Evolutionary conservation across 2,888 invertebrate species (phyloP).

Genomic region (Eupithecia insigniata): DNA sequence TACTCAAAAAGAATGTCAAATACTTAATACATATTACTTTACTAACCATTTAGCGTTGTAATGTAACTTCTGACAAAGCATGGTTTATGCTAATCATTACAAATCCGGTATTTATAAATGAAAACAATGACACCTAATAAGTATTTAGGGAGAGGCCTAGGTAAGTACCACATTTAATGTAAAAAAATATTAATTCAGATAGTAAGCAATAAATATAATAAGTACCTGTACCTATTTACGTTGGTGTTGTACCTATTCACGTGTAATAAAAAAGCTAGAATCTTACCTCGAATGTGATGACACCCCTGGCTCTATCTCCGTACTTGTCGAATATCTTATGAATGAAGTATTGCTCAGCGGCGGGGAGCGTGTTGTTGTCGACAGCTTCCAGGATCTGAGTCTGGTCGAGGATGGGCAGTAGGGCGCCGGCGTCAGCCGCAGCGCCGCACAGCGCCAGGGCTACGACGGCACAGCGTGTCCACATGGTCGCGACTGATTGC

Average conservation of each 20-base stretch:
- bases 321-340: conserved; percentile 84
- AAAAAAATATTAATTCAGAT: not conserved
- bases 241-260: not conserved
- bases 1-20: conserved; percentile 3
- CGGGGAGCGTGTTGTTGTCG: conserved; percentile 67
- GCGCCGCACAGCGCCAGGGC: conserved; percentile 58
- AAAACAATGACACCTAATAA: not conserved
- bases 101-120: not conserved
- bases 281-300: conserved; percentile 83
- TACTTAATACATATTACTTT: not conserved
- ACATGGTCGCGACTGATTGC: conserved; percentile 70
- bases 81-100: not conserved
- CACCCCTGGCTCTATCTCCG: conserved; percentile 73
- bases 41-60: not conserved
- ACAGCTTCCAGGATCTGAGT: conserved; percentile 35
- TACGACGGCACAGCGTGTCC: conserved; percentile 67
- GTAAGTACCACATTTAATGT: not conserved
- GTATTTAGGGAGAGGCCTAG: not conserved
- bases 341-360: conserved; percentile 79
- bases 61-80: not conserved
- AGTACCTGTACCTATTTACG: not conserved
- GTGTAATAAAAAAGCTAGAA: not conserved
- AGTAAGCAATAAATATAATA: not conserved
- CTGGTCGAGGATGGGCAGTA: conserved; percentile 34
- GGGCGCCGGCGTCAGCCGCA: conserved; percentile 44